Conservation (phyloP, 2,113 vertebrate species). For the Formicarius rufipectus region DNA sequence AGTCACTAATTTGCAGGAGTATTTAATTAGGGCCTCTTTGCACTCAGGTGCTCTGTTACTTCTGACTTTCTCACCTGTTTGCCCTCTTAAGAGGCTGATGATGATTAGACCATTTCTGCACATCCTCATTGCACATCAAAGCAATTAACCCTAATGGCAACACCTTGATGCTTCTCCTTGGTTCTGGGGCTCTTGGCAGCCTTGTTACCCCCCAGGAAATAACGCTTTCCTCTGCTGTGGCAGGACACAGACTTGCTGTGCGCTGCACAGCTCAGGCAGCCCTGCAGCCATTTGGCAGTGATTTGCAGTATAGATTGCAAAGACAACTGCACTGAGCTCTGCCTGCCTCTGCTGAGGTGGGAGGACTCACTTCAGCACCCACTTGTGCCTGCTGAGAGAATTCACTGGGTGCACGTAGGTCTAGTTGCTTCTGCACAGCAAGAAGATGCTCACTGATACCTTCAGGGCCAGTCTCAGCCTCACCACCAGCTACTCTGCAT, state of each 20-base stretch:
- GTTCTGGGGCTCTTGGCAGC: not conserved
- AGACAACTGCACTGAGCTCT: not conserved
- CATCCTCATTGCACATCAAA: slow-evolving; percentile 23
- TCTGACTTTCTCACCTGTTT: slow-evolving; percentile 70
- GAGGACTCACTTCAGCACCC: not conserved
- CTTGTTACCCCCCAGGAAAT: not conserved
- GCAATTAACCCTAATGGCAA: slow-evolving; percentile 58
- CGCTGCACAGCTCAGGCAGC: not conserved
- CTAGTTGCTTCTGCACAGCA: not conserved
- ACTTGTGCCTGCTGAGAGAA: rapidly evolving
- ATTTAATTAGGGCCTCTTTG: slow-evolving; percentile 72
- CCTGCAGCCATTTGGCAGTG: slow-evolving; percentile 16
- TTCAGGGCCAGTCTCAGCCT: not conserved
- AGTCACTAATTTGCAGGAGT: slow-evolving; percentile 66
- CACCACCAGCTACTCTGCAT: not conserved
- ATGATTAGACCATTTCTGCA: slow-evolving; percentile 52
- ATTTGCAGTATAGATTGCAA: not conserved
- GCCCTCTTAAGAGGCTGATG: slow-evolving; percentile 54
- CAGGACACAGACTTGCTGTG: not conserved
- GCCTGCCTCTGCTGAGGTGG: not conserved
- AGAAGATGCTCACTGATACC: not conserved
- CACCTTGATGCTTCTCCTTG: not conserved
- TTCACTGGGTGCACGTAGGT: not conserved
- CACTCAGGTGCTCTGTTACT: slow-evolving; percentile 67
- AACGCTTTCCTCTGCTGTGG: not conserved